These are phyloP conservation scores for Ptychodera flava DNA, from an alignment of 35 echinoderm and acorn worm genomes.

Conservation along the genomic window DNA sequence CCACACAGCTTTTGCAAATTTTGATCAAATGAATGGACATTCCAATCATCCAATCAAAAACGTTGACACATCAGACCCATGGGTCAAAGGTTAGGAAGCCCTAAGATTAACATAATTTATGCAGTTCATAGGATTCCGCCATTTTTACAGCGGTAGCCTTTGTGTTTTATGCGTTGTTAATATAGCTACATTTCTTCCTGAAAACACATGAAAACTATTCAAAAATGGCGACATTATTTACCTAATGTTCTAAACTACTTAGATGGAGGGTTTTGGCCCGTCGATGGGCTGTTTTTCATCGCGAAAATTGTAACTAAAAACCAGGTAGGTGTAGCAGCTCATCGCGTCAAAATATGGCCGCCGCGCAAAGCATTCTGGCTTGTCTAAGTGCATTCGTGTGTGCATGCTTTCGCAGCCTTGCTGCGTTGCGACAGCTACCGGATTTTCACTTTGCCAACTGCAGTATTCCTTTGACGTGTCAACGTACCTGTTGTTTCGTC, in stretches of 20 bases:
- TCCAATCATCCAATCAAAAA: not conserved
- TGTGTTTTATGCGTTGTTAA: not conserved
- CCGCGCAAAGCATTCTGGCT: not conserved
- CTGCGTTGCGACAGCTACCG: not conserved
- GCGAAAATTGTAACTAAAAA: slow-evolving; percentile 58
- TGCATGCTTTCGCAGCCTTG: not conserved
- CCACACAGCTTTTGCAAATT: too few relatives aligned
- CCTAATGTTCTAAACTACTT: slow-evolving; percentile 50
- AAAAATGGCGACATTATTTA: slow-evolving; percentile 48
- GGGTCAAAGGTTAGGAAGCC: not conserved
- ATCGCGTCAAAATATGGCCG: not conserved
- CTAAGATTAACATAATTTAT: not conserved
- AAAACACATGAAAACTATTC: slow-evolving; percentile 4
- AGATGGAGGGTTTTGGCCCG: slow-evolving; percentile 98
- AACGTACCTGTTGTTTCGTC: not conserved
- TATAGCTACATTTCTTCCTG: not conserved
- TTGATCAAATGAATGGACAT: not conserved
- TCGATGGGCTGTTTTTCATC: slow-evolving; percentile 79
- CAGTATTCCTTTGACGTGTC: not conserved
- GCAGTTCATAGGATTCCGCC: not conserved
- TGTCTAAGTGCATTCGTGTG: not conserved
- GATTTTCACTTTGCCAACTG: slow-evolving; percentile 8
- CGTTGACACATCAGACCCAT: not conserved
- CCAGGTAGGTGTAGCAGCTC: slow-evolving; percentile 28
- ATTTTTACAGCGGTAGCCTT: not conserved